A percentile compares a stretch with the other conserved stretches of the same genome.
phyloP scores from a whole-genome alignment of 2,888 invertebrate species.

The Syrista parreyssii region DNA sequence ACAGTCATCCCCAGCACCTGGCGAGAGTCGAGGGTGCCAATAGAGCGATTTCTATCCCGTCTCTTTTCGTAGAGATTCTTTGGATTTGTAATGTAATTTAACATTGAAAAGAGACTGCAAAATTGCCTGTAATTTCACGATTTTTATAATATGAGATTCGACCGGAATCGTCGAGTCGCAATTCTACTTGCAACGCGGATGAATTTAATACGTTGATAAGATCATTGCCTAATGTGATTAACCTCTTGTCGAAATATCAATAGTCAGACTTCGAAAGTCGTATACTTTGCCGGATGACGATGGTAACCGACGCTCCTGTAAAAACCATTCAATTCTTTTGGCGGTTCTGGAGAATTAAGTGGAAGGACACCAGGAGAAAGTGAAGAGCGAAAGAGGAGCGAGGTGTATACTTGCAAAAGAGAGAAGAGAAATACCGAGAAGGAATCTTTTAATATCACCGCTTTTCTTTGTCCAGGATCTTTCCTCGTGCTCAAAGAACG shows the following conservation, averaged over 20 bases:
- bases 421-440: not conserved
- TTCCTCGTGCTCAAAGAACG: slow-evolving; percentile 30
- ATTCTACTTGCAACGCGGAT: not conserved
- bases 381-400: not conserved
- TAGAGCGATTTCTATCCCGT: slow-evolving; percentile 9
- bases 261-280: slow-evolving; percentile 37
- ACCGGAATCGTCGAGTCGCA: not conserved
- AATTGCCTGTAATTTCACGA: not conserved
- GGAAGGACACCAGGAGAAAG: not conserved
- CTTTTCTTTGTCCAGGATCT: slow-evolving; percentile 38
- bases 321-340: slow-evolving; percentile 42
- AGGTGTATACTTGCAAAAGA: not conserved
- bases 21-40: slow-evolving; percentile 11
- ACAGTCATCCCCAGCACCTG: slow-evolving; percentile 55
- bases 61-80: not conserved
- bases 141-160: not conserved
- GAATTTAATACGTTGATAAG: not conserved
- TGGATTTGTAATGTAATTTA: slow-evolving; percentile 32
- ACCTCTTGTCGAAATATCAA: not conserved
- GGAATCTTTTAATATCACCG: slow-evolving; percentile 48
- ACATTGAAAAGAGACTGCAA: slow-evolving; percentile 2
- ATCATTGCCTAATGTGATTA: not conserved
- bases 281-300: not conserved
- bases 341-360: slow-evolving; percentile 29
- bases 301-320: not conserved